phyloP scores from a whole-genome alignment of 2,888 invertebrate species.

The Scaptomyza cyrtandrae region DNA sequence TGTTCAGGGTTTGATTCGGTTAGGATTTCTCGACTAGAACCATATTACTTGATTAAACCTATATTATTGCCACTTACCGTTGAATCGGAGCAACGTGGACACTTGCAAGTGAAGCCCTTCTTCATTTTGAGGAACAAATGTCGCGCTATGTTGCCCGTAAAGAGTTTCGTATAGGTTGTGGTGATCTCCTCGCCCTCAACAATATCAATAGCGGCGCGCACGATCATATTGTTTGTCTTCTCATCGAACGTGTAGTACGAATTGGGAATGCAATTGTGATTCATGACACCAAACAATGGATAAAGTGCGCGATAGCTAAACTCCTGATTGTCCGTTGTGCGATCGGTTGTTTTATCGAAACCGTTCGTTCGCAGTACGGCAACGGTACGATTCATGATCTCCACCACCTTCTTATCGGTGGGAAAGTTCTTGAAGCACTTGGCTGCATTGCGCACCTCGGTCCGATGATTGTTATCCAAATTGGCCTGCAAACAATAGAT shows the following conservation, averaged over 20 bases:
- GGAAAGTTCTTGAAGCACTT: conserved; percentile 83
- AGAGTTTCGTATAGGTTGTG: conserved; percentile 89
- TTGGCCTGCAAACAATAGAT: conserved; percentile 83
- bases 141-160: conserved; percentile 89
- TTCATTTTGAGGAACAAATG: conserved; percentile 87
- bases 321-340: conserved; percentile 78
- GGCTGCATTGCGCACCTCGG: conserved; percentile 81
- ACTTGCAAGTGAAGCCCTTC: conserved; percentile 89
- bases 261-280: conserved; percentile 90
- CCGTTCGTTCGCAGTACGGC: conserved; percentile 84
- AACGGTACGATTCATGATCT: conserved; percentile 83
- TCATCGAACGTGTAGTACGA: conserved; percentile 89
- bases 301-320: conserved; percentile 87
- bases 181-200: conserved; percentile 88
- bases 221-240: conserved; percentile 86
- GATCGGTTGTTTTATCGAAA: conserved; percentile 82
- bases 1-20: no score
- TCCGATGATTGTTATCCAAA: conserved; percentile 82
- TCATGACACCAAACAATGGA: conserved; percentile 88
- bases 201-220: conserved; percentile 87
- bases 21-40: no score
- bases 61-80: conserved; percentile 85
- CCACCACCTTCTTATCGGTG: conserved; percentile 80
- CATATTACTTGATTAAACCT: no score
- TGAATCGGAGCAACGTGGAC: conserved; percentile 89